phyloP scores from a whole-genome alignment of 1,140 invertebrate genomes.

The Drosophila guanche region DNA sequence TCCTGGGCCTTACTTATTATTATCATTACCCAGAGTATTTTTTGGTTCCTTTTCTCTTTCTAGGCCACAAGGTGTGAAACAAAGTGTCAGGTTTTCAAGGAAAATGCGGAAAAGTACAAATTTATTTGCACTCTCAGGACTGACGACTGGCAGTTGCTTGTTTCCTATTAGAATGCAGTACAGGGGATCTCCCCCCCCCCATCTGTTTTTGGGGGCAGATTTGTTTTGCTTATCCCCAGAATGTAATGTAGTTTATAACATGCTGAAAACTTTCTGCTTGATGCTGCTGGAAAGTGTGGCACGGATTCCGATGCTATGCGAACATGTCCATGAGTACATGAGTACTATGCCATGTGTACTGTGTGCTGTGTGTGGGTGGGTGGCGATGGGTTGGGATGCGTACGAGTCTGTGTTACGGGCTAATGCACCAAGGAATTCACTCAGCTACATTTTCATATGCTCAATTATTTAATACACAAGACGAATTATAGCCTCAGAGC shows the following conservation, averaged over 20 bases:
- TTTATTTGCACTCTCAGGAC: constrained; percentile 54
- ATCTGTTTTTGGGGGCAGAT: constrained; percentile 48
- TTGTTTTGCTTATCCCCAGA: constrained; percentile 74
- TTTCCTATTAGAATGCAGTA: constrained; percentile 58
- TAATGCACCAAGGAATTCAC: constrained; percentile 65
- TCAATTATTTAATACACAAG: constrained; percentile 73
- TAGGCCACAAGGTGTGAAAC: constrained; percentile 68
- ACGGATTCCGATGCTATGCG: constrained; percentile 21
- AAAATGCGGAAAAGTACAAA: constrained; percentile 28
- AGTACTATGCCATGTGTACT: constrained; percentile 4
- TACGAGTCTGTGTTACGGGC: constrained; percentile 22
- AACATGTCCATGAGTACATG: too few relatives aligned
- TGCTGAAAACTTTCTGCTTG: constrained; percentile 66
- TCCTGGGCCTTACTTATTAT: constrained; percentile 12
- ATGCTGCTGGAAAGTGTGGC: constrained; percentile 52
- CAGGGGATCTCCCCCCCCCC: constrained; percentile 3
- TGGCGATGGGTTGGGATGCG: too few relatives aligned
- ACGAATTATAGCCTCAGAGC: constrained; percentile 22
- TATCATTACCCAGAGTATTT: not conserved
- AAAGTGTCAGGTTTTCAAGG: constrained; percentile 35
- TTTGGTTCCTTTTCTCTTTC: constrained; percentile 24
- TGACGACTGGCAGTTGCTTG: constrained; percentile 13
- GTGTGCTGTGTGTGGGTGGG: constrained; percentile 1
- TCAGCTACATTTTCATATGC: constrained; percentile 70
- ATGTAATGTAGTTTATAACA: constrained; percentile 73